A percentile compares a stretch with the other conserved stretches of the same genome.
Conservation (phyloP, 2,113 vertebrate species). For the Forbesichthys papilliferus region DNA sequence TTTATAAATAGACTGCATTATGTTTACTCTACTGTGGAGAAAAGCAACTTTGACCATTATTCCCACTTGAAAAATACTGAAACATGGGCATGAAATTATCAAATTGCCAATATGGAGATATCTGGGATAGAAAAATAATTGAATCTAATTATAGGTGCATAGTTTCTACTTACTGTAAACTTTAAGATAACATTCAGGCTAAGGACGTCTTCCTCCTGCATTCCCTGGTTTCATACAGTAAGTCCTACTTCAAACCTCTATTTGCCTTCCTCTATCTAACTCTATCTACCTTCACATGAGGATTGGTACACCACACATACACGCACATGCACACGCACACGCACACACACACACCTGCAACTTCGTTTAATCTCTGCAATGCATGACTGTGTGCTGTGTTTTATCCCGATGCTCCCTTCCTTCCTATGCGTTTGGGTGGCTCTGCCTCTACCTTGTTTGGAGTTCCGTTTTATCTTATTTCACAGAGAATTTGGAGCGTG, state of each 20-base stretch:
- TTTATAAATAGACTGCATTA: too few relatives aligned
- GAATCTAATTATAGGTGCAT: too few relatives aligned
- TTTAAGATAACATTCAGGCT: constrained; percentile 8
- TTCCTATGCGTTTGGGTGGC: neutral
- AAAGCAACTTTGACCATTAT: too few relatives aligned
- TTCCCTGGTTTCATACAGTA: constrained; percentile 16
- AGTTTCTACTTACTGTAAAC: constrained; percentile 37
- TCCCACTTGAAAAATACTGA: too few relatives aligned
- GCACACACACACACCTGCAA: constrained; percentile 8
- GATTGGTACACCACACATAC: neutral
- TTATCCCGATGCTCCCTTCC: neutral
- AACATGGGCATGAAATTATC: too few relatives aligned
- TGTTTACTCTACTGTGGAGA: too few relatives aligned
- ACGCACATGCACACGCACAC: constrained; percentile 9
- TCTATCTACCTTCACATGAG: neutral
- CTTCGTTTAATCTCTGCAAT: constrained; percentile 3
- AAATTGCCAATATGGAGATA: too few relatives aligned
- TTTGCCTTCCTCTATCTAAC: constrained; percentile 10
- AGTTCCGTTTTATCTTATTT: neutral
- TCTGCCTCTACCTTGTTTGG: neutral
- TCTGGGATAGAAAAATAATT: too few relatives aligned
- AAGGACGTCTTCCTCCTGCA: neutral
- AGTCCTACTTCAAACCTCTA: constrained; percentile 26
- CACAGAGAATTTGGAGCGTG: neutral
- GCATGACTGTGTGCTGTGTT: constrained; percentile 14